These are phyloP conservation scores for Nomada fabriciana DNA, from an alignment of 2,888 invertebrate species.

Conservation along the genomic window DNA sequence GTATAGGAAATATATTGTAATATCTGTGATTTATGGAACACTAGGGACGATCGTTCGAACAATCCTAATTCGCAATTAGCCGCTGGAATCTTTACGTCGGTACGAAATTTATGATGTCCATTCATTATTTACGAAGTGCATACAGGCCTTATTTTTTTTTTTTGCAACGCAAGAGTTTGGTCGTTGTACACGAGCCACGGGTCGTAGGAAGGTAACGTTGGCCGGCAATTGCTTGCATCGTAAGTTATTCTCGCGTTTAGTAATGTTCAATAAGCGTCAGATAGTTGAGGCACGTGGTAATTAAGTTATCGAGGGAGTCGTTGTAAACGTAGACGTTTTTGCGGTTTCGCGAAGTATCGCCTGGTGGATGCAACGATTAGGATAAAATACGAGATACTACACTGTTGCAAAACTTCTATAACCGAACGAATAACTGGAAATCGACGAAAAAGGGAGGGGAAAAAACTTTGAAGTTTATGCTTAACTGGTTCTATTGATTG, in stretches of 20 bases:
- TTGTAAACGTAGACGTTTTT: not conserved
- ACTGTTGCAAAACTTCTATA: not conserved
- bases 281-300: slow-evolving; percentile 7
- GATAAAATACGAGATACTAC: not conserved
- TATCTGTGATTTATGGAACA: slow-evolving; percentile 17
- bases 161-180: too few species aligned
- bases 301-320: slow-evolving; percentile 23
- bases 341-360: not conserved
- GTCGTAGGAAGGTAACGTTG: not conserved
- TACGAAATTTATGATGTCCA: slow-evolving; percentile 19
- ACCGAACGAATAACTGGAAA: not conserved
- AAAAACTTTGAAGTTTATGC: not conserved
- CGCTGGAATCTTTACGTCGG: not conserved
- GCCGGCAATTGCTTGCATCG: too few species aligned
- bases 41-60: slow-evolving; percentile 3
- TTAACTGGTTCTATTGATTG: too few species aligned
- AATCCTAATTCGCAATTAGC: slow-evolving; percentile 32
- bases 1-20: slow-evolving; percentile 27
- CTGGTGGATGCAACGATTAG: not conserved
- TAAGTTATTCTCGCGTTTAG: slow-evolving; percentile 11
- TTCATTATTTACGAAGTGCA: slow-evolving; percentile 4
- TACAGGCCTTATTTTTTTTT: too few species aligned
- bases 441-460: not conserved
- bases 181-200: not conserved
- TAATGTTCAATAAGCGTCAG: slow-evolving; percentile 27